These are phyloP conservation scores for Sinocyclocheilus anophthalmus DNA, from an alignment of 2,113 vertebrate species.

Conservation along the genomic window DNA sequence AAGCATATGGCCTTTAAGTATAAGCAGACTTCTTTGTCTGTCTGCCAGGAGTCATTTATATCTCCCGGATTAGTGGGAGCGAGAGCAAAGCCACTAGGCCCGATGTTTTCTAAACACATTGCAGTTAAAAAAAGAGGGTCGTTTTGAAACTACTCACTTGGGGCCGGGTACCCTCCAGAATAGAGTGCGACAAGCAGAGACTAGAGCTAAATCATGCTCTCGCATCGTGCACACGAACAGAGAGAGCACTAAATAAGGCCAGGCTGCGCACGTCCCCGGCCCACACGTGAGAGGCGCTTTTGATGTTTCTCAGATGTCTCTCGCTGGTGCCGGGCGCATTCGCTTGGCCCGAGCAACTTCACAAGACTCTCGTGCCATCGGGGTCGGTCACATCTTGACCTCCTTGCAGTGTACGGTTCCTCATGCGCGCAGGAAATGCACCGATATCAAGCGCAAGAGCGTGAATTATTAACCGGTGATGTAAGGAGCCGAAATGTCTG, in stretches of 20 bases:
- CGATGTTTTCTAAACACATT: slow-evolving; percentile 54
- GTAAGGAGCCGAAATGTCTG: slow-evolving; percentile 31
- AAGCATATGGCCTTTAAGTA: slow-evolving; percentile 62
- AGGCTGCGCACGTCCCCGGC: neutral
- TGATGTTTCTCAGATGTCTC: slow-evolving; percentile 48
- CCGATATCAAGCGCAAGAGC: neutral
- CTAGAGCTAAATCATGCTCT: slow-evolving; percentile 18
- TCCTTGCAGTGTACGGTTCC: neutral
- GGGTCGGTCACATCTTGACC: slow-evolving; percentile 27
- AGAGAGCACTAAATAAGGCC: slow-evolving; percentile 35
- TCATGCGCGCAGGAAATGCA: neutral
- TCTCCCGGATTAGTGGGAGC: slow-evolving; percentile 53
- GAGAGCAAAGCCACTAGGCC: slow-evolving; percentile 43
- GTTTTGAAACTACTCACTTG: slow-evolving; percentile 26
- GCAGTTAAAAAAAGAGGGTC: slow-evolving; percentile 50
- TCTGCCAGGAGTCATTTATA: slow-evolving; percentile 57
- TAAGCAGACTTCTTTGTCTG: slow-evolving; percentile 54
- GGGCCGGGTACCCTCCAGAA: slow-evolving; percentile 12
- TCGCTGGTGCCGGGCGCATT: neutral
- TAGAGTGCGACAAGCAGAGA: neutral
- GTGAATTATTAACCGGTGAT: slow-evolving; percentile 31
- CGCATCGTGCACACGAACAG: neutral
- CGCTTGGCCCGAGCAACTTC: slow-evolving; percentile 5
- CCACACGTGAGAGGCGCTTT: slow-evolving; percentile 38
- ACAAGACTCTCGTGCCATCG: neutral